Conservation (phyloP, 92 coral and sea anemone genomes). For the Galaxea fascicularis region DNA sequence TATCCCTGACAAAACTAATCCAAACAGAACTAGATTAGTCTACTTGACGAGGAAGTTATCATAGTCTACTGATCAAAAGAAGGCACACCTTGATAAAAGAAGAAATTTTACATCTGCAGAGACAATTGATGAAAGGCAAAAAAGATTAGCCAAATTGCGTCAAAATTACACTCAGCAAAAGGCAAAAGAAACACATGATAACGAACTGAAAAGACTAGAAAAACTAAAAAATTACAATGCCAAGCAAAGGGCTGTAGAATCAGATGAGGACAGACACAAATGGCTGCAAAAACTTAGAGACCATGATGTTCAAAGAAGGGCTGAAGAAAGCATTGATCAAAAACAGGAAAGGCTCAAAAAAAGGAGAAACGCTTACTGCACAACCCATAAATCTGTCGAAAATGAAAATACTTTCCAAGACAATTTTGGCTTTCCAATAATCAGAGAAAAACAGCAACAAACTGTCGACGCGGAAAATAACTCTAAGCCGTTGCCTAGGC, state of each 20-base stretch:
- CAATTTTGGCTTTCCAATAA: too few species aligned
- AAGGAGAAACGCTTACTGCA: too few species aligned
- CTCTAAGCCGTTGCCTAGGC: too few species aligned
- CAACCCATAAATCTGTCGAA: too few species aligned
- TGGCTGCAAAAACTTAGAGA: slow-evolving; percentile 19
- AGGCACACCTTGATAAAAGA: neutral
- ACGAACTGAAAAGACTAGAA: slow-evolving; percentile 17
- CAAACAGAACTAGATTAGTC: slow-evolving; percentile 8
- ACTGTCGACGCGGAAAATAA: too few species aligned
- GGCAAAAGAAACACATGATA: slow-evolving; percentile 22
- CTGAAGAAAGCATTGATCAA: neutral
- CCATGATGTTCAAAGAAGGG: neutral
- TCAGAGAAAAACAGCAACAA: too few species aligned
- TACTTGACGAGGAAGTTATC: slow-evolving; percentile 25
- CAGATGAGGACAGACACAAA: slow-evolving; percentile 19
- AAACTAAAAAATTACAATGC: neutral
- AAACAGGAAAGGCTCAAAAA: neutral
- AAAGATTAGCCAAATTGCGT: neutral
- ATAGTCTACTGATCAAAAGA: neutral
- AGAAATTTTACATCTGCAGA: neutral
- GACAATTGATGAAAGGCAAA: neutral
- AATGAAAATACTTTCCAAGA: too few species aligned
- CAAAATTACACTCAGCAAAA: neutral
- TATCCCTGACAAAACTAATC: slow-evolving; percentile 13
- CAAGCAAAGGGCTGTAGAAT: neutral